Conservation (phyloP, 2,888 invertebrate genomes). For the Tetramorium bicarinatum region DNA sequence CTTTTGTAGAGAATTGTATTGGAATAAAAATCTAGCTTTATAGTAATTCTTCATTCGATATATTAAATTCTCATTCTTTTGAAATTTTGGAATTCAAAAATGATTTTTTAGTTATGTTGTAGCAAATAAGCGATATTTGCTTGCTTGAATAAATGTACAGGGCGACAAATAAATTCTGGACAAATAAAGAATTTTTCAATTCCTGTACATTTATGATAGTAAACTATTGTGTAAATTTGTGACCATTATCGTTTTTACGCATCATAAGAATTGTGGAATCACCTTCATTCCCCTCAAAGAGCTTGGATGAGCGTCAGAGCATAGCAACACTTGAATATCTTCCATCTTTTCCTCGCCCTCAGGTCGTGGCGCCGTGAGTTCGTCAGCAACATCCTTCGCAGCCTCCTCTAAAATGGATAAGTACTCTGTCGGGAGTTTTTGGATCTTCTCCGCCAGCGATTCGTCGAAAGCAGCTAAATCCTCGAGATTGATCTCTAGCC, state of each 20-base stretch:
- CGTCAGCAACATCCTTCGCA: constrained; percentile 98
- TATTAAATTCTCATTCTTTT: no score
- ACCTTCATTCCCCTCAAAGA: constrained; percentile 95
- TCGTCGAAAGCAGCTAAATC: constrained; percentile 98
- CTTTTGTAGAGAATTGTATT: no score
- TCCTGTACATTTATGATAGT: background rate
- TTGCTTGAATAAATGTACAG: background rate
- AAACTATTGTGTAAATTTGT: constrained; percentile 5
- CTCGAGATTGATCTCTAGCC: constrained; percentile 96
- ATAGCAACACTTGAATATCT: constrained; percentile 96
- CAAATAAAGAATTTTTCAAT: background rate
- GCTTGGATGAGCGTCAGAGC: constrained; percentile 94
- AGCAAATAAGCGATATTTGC: background rate
- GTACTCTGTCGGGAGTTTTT: constrained; percentile 97
- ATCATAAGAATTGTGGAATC: constrained; percentile 63
- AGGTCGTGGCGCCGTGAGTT: constrained; percentile 96
- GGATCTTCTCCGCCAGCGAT: constrained; percentile 95
- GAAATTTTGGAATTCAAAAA: no score
- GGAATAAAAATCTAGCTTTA: no score
- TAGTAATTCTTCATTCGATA: no score
- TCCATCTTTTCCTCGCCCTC: constrained; percentile 95
- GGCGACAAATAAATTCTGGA: background rate
- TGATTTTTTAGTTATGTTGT: no score
- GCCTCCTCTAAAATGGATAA: constrained; percentile 98
- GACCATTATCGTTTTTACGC: background rate